phyloP scores from a whole-genome alignment of 2,113 vertebrate genomes.

The Etheostoma spectabile region DNA sequence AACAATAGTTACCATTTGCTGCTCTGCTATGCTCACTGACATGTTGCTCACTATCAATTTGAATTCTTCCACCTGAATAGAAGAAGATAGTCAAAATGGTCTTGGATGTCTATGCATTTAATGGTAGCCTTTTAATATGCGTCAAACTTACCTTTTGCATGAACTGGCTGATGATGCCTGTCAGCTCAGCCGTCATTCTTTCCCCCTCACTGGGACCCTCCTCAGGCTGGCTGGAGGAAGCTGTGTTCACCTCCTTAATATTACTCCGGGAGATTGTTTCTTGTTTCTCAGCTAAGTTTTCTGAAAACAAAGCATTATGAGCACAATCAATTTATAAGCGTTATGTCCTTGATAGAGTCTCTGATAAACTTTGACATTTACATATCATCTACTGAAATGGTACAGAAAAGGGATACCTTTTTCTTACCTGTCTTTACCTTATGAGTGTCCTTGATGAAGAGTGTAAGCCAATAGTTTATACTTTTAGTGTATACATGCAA shows the following conservation, averaged over 20 bases:
- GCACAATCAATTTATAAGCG: not conserved
- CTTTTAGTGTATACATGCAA: not conserved
- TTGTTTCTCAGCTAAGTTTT: constrained; percentile 6
- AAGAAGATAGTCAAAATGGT: constrained; percentile 10
- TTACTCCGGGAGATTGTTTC: not conserved
- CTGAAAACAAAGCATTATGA: constrained; percentile 35
- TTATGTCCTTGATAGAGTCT: not conserved
- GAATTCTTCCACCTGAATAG: constrained; percentile 89
- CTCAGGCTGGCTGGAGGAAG: constrained; percentile 19
- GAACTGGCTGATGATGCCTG: constrained; percentile 87
- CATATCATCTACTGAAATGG: not conserved
- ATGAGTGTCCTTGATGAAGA: not conserved
- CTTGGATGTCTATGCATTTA: not conserved
- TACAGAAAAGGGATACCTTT: too few relatives aligned
- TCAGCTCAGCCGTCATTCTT: constrained; percentile 87
- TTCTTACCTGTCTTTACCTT: not conserved
- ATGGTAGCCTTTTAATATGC: not conserved
- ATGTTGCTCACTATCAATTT: constrained; percentile 78
- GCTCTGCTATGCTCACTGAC: constrained; percentile 78
- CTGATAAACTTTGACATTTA: not conserved
- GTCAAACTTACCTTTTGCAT: constrained; percentile 83
- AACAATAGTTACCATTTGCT: constrained; percentile 83
- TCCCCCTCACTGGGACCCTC: constrained; percentile 85
- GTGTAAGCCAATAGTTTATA: not conserved
- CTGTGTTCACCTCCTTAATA: not conserved